Conservation (phyloP, 1,140 invertebrate species). For the Brachionus calyciflorus region DNA sequence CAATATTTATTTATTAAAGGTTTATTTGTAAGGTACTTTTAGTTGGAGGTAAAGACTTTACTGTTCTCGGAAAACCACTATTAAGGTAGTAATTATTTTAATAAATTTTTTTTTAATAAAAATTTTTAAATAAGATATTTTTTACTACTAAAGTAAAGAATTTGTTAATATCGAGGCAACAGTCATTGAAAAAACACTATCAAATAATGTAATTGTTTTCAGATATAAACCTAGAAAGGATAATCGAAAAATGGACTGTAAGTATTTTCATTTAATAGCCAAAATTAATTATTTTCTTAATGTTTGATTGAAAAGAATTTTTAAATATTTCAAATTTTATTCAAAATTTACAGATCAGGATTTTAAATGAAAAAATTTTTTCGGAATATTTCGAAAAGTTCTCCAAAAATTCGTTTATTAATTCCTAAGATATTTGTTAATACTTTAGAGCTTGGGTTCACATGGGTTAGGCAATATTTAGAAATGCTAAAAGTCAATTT, state of each 20-base stretch:
- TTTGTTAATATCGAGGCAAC: conserved; percentile 37
- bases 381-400: too few relatives aligned
- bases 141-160: conserved; percentile 17
- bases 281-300: too few relatives aligned
- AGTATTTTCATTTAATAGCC: too few relatives aligned
- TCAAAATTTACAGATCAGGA: too few relatives aligned
- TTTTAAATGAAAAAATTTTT: too few relatives aligned
- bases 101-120: neutral
- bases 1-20: conserved; percentile 46
- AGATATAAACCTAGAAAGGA: conserved; percentile 45
- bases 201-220: conserved; percentile 24
- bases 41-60: conserved; percentile 79
- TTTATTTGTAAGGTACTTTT: conserved; percentile 66
- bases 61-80: conserved; percentile 76
- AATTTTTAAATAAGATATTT: neutral
- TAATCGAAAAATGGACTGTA: conserved; percentile 44
- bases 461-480: too few relatives aligned
- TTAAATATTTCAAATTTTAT: too few relatives aligned
- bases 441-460: too few relatives aligned
- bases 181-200: conserved; percentile 47
- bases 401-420: too few relatives aligned
- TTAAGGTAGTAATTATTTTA: conserved; percentile 63
- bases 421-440: too few relatives aligned
- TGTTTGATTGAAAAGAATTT: too few relatives aligned
- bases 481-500: too few relatives aligned